phyloP scores from a whole-genome alignment of 2,888 invertebrate species.

The Trachelus tabidus region DNA sequence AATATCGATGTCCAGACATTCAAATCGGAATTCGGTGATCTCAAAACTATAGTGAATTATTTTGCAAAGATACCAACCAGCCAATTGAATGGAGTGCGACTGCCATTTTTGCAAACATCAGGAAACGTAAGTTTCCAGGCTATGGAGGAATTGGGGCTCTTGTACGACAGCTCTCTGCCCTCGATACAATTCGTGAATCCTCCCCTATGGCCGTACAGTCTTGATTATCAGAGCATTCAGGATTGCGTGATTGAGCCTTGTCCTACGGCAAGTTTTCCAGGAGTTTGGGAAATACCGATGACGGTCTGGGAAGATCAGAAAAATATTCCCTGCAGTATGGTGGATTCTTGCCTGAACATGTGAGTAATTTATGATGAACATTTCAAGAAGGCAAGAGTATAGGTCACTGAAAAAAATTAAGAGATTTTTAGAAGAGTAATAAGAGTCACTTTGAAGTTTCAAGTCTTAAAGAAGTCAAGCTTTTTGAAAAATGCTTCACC shows the following conservation, averaged over 20 bases:
- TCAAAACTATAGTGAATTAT: slow-evolving; percentile 52
- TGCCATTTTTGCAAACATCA: slow-evolving; percentile 71
- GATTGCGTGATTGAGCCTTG: slow-evolving; percentile 71
- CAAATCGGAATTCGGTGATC: slow-evolving; percentile 59
- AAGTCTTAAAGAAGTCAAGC: not conserved
- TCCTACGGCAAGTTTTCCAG: slow-evolving; percentile 70
- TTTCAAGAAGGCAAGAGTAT: too few relatives aligned
- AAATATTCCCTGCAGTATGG: slow-evolving; percentile 70
- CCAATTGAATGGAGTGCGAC: slow-evolving; percentile 59
- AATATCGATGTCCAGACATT: slow-evolving; percentile 47
- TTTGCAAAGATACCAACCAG: slow-evolving; percentile 59
- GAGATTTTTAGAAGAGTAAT: not conserved
- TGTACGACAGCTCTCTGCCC: slow-evolving; percentile 75
- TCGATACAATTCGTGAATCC: slow-evolving; percentile 65
- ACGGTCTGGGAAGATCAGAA: slow-evolving; percentile 68
- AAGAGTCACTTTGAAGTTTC: not conserved
- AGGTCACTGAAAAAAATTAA: too few relatives aligned
- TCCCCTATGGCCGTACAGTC: slow-evolving; percentile 77
- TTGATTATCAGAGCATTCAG: slow-evolving; percentile 71
- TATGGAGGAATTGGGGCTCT: slow-evolving; percentile 67
- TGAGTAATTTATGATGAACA: slow-evolving; percentile 50
- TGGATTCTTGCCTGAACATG: slow-evolving; percentile 69
- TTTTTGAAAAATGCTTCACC: not conserved
- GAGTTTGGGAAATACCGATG: slow-evolving; percentile 77
- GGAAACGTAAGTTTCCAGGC: slow-evolving; percentile 72